A percentile compares a stretch with the other conserved stretches of the same genome.
phyloP scores from a whole-genome alignment of 2,888 invertebrate genomes.

The Meandrusa payeni region DNA sequence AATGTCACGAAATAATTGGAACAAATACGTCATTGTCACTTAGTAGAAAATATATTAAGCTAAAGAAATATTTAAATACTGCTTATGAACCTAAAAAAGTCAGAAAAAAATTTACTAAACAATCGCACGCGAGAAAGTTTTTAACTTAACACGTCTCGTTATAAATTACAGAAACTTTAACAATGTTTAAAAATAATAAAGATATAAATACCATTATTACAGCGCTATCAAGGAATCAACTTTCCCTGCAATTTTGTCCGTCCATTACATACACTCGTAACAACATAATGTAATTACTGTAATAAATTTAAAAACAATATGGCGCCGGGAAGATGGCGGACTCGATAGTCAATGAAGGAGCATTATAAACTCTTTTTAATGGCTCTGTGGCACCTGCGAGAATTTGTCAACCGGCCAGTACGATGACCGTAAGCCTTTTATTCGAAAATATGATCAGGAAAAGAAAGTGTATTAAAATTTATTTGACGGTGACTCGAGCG shows the following conservation, averaged over 20 bases:
- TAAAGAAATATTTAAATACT: no score
- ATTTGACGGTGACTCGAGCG: conserved; percentile 4
- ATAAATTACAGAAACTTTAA: conserved; percentile 11
- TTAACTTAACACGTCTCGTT: conserved; percentile 15
- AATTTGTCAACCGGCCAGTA: conserved; percentile 33
- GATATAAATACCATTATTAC: conserved; percentile 29
- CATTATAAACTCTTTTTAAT: conserved; percentile 62
- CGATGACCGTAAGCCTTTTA: conserved; percentile 27
- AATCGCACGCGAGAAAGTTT: conserved; percentile 11
- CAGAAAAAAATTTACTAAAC: conserved; percentile 4
- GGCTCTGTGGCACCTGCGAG: conserved; percentile 57
- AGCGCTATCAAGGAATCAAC: conserved; percentile 30
- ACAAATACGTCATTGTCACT: no score
- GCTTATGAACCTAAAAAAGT: no score
- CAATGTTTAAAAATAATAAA: conserved; percentile 24
- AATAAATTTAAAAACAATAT: conserved; percentile 71
- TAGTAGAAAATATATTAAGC: no score
- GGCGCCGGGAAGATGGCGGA: conserved; percentile 52
- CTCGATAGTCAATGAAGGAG: conserved; percentile 52
- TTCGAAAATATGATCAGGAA: conserved; percentile 36
- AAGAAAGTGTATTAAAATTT: conserved; percentile 31
- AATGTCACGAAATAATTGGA: no score
- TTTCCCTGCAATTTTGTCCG: conserved; percentile 37
- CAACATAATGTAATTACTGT: conserved; percentile 56
- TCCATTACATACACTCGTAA: conserved; percentile 46